These are phyloP conservation scores for Cotesia chilonis DNA, from an alignment of 1,140 invertebrate species.

Conservation along the genomic window DNA sequence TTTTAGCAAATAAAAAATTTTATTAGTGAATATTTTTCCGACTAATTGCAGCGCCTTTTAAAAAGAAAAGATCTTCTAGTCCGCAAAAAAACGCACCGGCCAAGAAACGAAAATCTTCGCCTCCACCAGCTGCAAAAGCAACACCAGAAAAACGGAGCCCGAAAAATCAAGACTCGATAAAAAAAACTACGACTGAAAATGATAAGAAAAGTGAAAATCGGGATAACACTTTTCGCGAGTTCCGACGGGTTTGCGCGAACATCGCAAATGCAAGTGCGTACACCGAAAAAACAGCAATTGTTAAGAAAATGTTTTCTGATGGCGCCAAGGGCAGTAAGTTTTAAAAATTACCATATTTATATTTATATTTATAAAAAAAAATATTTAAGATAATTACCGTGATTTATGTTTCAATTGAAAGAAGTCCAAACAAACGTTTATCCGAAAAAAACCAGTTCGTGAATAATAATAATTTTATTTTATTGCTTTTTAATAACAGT, in stretches of 20 bases:
- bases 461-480: too few species aligned
- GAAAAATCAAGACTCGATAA: background rate
- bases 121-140: conserved; percentile 5
- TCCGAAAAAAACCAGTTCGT: too few species aligned
- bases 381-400: background rate
- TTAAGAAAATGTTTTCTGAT: conserved; percentile 76
- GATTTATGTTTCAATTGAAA: too few species aligned
- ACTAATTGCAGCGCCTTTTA: conserved; percentile 44
- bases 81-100: background rate
- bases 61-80: conserved; percentile 31
- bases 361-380: background rate
- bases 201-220: conserved; percentile 48
- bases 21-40: background rate
- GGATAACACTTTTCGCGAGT: conserved; percentile 82
- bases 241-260: conserved; percentile 79
- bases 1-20: too few species aligned
- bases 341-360: background rate
- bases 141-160: background rate
- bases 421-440: too few species aligned
- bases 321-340: conserved; percentile 70
- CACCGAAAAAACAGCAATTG: conserved; percentile 80
- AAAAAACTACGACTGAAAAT: conserved; percentile 19
- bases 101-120: background rate
- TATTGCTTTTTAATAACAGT: background rate
- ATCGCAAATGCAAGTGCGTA: conserved; percentile 82